Percentiles rank a stretch among this genome's conserved stretches.
phyloP scores from a whole-genome alignment of 2,113 vertebrate species.

The Ciconia boyciana region DNA sequence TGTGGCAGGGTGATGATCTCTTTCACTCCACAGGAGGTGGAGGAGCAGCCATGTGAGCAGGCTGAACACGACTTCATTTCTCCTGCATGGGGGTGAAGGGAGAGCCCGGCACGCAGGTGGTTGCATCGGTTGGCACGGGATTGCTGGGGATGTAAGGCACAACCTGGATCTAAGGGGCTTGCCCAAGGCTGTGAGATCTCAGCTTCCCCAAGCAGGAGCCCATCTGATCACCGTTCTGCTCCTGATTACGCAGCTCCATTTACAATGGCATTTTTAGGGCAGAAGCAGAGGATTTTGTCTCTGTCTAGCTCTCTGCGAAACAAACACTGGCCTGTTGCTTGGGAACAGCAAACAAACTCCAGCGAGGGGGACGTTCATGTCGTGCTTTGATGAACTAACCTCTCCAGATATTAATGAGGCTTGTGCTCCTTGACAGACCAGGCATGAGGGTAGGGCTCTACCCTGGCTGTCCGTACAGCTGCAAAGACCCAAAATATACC shows the following conservation, averaged over 20 bases:
- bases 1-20: neutral
- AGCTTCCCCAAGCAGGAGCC: neutral
- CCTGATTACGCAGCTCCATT: neutral
- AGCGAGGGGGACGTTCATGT: accelerated
- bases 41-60: accelerated
- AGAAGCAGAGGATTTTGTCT: neutral
- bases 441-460: neutral
- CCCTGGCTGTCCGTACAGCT: accelerated
- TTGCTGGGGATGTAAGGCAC: neutral
- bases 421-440: neutral
- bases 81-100: neutral
- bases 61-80: neutral
- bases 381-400: neutral
- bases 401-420: neutral
- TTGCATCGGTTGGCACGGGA: neutral
- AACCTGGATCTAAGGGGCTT: neutral
- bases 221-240: neutral
- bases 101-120: accelerated
- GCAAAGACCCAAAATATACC: neutral
- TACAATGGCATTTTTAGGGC: neutral
- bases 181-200: neutral
- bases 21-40: neutral
- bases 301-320: neutral
- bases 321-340: neutral
- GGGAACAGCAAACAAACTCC: slow-evolving; percentile 17